These are phyloP conservation scores for Pediacus dermestoides DNA, from an alignment of 2,888 invertebrate species.

Conservation along the genomic window DNA sequence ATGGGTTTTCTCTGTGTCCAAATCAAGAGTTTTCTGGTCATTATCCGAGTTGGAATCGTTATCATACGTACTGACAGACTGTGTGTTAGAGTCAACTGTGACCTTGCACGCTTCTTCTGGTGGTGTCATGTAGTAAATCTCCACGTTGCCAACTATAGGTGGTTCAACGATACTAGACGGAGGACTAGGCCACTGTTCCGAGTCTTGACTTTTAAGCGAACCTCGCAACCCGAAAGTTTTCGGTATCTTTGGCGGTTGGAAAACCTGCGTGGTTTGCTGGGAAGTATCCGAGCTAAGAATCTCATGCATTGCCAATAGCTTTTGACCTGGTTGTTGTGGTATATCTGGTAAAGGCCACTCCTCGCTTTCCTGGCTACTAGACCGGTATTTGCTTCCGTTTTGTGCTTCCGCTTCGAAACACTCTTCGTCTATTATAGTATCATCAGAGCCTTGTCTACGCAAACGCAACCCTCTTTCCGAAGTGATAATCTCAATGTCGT, in stretches of 20 bases:
- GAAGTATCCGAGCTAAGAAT: conserved; percentile 48
- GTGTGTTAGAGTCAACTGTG: conserved; percentile 61
- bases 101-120: conserved; percentile 77
- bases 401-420: conserved; percentile 40
- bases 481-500: conserved; percentile 53
- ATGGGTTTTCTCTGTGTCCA: conserved; percentile 46
- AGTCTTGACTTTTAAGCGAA: conserved; percentile 57
- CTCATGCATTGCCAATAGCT: conserved; percentile 46
- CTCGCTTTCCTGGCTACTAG: conserved; percentile 68
- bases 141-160: conserved; percentile 72
- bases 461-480: conserved; percentile 48
- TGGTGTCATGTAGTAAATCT: conserved; percentile 76
- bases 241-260: conserved; percentile 46
- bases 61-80: conserved; percentile 57
- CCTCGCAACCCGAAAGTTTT: conserved; percentile 47
- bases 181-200: conserved; percentile 79
- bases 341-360: conserved; percentile 75
- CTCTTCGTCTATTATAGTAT: conserved; percentile 50
- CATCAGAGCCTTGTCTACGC: conserved; percentile 48
- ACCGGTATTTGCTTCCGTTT: conserved; percentile 36
- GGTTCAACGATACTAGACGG: conserved; percentile 69
- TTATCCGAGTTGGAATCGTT: conserved; percentile 62
- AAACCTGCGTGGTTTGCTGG: conserved; percentile 47
- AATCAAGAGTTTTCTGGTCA: conserved; percentile 65
- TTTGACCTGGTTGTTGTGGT: conserved; percentile 49